A percentile compares a stretch with the other conserved stretches of the same genome.
Evolutionary conservation across 2,888 invertebrate genomes (phyloP).

Genomic region (Altica lythri): DNA sequence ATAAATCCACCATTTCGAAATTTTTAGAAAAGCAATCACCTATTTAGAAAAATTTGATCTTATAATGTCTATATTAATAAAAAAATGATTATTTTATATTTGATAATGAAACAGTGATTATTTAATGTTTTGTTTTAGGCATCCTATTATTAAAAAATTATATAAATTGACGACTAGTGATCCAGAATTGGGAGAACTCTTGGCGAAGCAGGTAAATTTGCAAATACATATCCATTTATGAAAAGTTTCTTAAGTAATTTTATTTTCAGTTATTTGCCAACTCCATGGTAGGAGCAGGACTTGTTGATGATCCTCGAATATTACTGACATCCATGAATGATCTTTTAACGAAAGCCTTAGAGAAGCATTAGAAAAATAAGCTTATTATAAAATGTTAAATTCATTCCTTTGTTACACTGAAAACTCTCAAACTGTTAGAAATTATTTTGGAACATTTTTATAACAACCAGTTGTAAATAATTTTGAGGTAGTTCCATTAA

Average conservation of each 20-base stretch:
- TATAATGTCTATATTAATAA: too few species aligned
- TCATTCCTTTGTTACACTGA: conserved; percentile 15
- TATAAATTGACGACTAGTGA: conserved; percentile 74
- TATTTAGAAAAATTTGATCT: too few species aligned
- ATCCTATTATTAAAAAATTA: conserved; percentile 89
- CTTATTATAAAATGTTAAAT: not conserved
- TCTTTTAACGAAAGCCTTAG: conserved; percentile 77
- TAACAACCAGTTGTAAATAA: too few species aligned
- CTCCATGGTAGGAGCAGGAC: conserved; percentile 93
- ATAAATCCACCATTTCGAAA: too few species aligned
- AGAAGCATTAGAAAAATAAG: conserved; percentile 62
- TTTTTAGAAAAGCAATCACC: too few species aligned
- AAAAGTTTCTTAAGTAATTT: conserved; percentile 5
- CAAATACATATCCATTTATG: not conserved
- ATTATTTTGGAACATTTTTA: too few species aligned
- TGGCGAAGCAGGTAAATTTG: conserved; percentile 76
- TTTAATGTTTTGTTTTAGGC: conserved; percentile 61
- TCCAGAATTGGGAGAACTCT: conserved; percentile 78
- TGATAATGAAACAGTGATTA: not conserved
- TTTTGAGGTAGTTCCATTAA: too few species aligned
- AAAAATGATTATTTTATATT: conserved; percentile 1
- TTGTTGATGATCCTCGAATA: conserved; percentile 88
- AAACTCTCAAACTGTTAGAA: too few species aligned
- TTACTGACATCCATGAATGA: conserved; percentile 87
- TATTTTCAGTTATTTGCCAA: conserved; percentile 80